phyloP scores from a whole-genome alignment of 2,797 vertebrate genomes.

The Numenius phaeopus region DNA sequence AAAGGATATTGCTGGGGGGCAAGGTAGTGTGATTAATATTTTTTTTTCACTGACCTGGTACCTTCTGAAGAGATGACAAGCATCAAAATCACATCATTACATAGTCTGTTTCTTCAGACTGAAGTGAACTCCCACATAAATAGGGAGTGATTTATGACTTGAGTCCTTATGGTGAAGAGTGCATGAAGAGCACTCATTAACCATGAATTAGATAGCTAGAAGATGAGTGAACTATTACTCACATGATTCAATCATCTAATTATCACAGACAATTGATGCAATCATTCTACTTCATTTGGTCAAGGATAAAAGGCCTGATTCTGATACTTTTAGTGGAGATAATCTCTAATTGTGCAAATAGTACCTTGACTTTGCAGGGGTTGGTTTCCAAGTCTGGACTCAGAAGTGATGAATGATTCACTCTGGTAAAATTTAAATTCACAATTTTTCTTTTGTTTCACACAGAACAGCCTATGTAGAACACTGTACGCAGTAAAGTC shows the following conservation, averaged over 20 bases:
- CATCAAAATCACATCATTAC: neutral
- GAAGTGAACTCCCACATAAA: neutral
- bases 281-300: neutral
- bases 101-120: neutral
- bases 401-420: neutral
- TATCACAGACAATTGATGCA: neutral
- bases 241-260: neutral
- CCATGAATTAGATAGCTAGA: neutral
- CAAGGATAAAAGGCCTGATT: neutral
- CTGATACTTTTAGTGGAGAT: neutral
- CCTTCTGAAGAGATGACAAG: neutral
- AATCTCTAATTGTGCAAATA: neutral
- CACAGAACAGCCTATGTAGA: neutral
- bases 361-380: neutral
- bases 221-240: neutral
- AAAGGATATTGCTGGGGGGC: slow-evolving; percentile 3
- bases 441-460: neutral
- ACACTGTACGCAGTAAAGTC: neutral
- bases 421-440: neutral
- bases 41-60: neutral
- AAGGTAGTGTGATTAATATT: neutral
- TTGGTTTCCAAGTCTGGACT: neutral
- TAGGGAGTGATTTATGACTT: neutral
- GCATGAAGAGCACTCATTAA: neutral
- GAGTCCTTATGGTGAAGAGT: neutral